Percentiles rank a stretch among this genome's conserved stretches.
These are phyloP conservation scores for Dendrolimus houi DNA, from an alignment of 2,888 invertebrate genomes.

Conservation along the genomic window DNA sequence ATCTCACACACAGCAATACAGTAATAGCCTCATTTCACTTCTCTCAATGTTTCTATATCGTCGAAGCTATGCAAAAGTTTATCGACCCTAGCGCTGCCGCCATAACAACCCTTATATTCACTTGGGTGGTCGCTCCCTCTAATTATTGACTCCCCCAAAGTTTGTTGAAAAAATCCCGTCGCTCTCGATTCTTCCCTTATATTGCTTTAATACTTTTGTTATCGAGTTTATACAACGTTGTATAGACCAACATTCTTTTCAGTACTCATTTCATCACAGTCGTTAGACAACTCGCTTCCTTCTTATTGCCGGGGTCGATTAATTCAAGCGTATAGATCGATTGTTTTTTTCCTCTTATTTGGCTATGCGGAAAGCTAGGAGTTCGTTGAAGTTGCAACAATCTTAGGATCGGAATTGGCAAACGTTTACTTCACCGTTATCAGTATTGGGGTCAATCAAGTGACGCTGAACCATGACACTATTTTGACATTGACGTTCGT, in stretches of 20 bases:
- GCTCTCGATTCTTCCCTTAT: constrained; percentile 51
- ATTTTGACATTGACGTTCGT: constrained; percentile 52
- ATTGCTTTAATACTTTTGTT: constrained; percentile 59
- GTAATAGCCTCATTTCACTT: constrained; percentile 3
- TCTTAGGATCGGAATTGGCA: constrained; percentile 37
- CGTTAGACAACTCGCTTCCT: constrained; percentile 27
- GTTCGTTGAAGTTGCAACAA: constrained; percentile 30
- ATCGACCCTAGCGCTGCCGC: constrained; percentile 60
- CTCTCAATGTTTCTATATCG: background rate
- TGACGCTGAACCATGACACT: constrained; percentile 59
- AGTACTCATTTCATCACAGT: constrained; percentile 25
- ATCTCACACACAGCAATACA: background rate
- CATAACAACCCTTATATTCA: constrained; percentile 71
- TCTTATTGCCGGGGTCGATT: constrained; percentile 37
- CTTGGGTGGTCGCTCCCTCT: constrained; percentile 66
- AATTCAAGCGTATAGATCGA: constrained; percentile 30
- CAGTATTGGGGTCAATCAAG: constrained; percentile 54
- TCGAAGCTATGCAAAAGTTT: constrained; percentile 36
- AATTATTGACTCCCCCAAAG: constrained; percentile 73
- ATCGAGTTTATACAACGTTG: constrained; percentile 28
- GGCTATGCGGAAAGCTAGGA: constrained; percentile 39
- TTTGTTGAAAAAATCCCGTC: constrained; percentile 54
- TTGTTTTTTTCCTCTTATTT: constrained; percentile 39
- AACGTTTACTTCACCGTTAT: constrained; percentile 54
- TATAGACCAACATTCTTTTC: constrained; percentile 9